phyloP scores from a whole-genome alignment of 1,140 invertebrate genomes.

The Drosophila arawakana region DNA sequence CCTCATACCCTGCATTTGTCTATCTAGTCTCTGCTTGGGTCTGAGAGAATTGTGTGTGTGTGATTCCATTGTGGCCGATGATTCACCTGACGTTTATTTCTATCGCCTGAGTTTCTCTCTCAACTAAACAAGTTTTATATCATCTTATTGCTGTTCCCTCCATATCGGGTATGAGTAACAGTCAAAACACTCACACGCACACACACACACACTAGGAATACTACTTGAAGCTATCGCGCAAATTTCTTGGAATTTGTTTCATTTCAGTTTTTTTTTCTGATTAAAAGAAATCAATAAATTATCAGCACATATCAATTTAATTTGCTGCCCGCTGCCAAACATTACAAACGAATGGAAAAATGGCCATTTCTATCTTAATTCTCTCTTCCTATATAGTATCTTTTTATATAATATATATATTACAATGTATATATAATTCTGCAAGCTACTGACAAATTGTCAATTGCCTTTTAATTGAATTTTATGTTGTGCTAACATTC shows the following conservation, averaged over 20 bases:
- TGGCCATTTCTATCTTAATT: constrained; percentile 40
- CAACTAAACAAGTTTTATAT: constrained; percentile 63
- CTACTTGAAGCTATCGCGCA: constrained; percentile 59
- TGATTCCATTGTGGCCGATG: constrained; percentile 34
- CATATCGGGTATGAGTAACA: constrained; percentile 42
- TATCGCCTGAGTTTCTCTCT: constrained; percentile 20
- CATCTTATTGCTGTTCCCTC: constrained; percentile 47
- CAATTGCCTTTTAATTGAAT: constrained; percentile 48
- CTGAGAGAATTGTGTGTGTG: constrained; percentile 7
- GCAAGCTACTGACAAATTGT: constrained; percentile 18
- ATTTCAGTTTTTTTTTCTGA: constrained; percentile 42
- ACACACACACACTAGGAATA: constrained; percentile 4
- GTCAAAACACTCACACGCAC: background rate
- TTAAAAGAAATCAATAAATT: constrained; percentile 73
- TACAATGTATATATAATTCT: background rate
- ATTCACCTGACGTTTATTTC: constrained; percentile 49
- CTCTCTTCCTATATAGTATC: background rate
- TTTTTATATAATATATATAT: background rate
- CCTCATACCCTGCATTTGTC: background rate
- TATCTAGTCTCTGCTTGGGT: constrained; percentile 8
- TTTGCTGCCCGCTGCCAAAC: constrained; percentile 36
- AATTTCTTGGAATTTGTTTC: constrained; percentile 64
- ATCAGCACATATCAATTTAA: constrained; percentile 69
- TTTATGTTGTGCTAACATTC: constrained; percentile 33
- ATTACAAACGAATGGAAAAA: constrained; percentile 40